Conservation (phyloP, 2,888 invertebrate genomes). For the Phlogophora meticulosa region DNA sequence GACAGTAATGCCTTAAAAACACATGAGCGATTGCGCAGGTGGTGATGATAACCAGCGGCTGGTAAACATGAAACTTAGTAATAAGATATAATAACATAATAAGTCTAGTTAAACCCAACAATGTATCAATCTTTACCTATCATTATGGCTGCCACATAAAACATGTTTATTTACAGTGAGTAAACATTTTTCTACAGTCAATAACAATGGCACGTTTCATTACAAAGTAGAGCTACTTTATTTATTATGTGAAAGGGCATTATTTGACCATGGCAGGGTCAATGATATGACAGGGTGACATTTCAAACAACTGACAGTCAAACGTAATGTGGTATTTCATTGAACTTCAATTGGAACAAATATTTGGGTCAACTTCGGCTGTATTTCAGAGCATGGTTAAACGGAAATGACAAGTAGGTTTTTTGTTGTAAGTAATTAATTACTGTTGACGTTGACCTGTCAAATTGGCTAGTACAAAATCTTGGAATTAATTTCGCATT, state of each 20-base stretch:
- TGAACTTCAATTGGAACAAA: constrained; percentile 52
- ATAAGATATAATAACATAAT: constrained; percentile 5
- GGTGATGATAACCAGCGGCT: neutral
- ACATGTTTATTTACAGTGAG: constrained; percentile 44
- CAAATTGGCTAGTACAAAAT: neutral
- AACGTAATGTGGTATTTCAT: constrained; percentile 38
- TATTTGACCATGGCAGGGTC: constrained; percentile 54
- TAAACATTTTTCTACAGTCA: constrained; percentile 64
- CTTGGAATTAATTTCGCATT: no score
- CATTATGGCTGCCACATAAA: constrained; percentile 54
- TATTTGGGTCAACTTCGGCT: constrained; percentile 43
- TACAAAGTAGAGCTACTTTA: constrained; percentile 72
- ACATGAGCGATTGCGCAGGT: no score
- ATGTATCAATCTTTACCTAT: constrained; percentile 46
- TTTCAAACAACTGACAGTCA: constrained; percentile 47
- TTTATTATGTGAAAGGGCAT: constrained; percentile 66
- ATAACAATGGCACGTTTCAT: constrained; percentile 72
- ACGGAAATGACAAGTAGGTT: neutral
- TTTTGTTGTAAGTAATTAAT: neutral
- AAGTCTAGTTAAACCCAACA: constrained; percentile 33
- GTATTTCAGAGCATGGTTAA: constrained; percentile 29
- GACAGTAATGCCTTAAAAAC: neutral
- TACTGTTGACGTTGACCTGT: neutral
- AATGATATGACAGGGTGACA: constrained; percentile 56
- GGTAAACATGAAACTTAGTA: constrained; percentile 1